Evolutionary conservation across 2,797 vertebrate genomes (phyloP).

Genomic region (Rhadinocentrus ornatus): DNA sequence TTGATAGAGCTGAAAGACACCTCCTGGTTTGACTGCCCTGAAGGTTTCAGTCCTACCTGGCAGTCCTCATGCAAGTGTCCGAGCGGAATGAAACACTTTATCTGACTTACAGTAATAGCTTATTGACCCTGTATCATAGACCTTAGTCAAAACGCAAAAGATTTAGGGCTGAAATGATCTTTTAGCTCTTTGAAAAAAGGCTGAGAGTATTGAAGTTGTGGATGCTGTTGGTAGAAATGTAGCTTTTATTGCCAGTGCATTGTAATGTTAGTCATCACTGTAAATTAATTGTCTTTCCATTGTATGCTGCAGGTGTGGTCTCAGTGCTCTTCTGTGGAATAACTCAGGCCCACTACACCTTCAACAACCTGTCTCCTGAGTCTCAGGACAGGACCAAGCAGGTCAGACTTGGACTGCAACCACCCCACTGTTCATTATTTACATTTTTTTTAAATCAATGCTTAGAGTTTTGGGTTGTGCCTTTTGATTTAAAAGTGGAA

Average conservation of each 20-base stretch:
- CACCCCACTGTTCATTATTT: background rate
- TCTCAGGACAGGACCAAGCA: slow-evolving; percentile 96
- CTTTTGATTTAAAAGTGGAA: background rate
- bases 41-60: background rate
- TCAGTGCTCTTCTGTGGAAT: slow-evolving; percentile 98
- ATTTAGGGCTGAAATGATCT: background rate
- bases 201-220: background rate
- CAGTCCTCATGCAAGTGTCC: background rate
- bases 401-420: slow-evolving; percentile 77
- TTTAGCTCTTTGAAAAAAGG: background rate
- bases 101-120: background rate
- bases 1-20: background rate
- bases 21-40: background rate
- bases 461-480: background rate
- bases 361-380: slow-evolving; percentile 95
- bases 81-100: background rate
- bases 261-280: background rate
- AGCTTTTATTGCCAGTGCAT: background rate
- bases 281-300: background rate
- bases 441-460: background rate
- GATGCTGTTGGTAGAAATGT: background rate
- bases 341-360: slow-evolving; percentile 98
- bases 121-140: background rate
- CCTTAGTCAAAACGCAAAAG: background rate
- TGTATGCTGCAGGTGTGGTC: slow-evolving; percentile 88